Percentiles rank a stretch among this genome's conserved stretches.
Conservation (phyloP, 2,888 invertebrate species). For the Eupithecia centaureata region DNA sequence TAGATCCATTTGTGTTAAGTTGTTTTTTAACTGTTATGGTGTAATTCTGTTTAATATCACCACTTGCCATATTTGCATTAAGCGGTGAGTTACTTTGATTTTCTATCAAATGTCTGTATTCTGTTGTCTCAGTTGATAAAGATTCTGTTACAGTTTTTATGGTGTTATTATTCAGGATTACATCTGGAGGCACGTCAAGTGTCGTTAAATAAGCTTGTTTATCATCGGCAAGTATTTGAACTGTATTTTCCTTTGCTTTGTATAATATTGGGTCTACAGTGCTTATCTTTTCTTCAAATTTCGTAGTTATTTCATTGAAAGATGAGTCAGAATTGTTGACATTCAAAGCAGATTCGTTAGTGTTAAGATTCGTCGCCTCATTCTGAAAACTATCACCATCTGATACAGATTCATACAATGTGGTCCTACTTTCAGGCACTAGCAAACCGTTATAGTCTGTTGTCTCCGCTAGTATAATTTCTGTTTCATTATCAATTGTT, state of each 20-base stretch:
- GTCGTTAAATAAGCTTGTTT: not conserved
- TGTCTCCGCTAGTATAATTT: not conserved
- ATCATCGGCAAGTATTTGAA: no score
- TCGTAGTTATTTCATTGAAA: not conserved
- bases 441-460: not conserved
- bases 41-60: not conserved
- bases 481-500: not conserved
- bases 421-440: not conserved
- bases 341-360: not conserved
- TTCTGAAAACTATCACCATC: not conserved
- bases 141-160: not conserved
- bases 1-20: not conserved
- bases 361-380: not conserved
- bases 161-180: not conserved
- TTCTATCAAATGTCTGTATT: not conserved
- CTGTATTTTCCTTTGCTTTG: not conserved
- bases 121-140: not conserved
- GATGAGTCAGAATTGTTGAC: not conserved
- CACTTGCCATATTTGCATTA: not conserved
- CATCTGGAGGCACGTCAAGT: not conserved
- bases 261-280: not conserved
- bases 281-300: not conserved
- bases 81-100: not conserved
- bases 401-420: not conserved
- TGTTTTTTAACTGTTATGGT: not conserved